Evolutionary conservation across 1,140 invertebrate species (phyloP).

Genomic region (Trachymyrmex septentrionalis): DNA sequence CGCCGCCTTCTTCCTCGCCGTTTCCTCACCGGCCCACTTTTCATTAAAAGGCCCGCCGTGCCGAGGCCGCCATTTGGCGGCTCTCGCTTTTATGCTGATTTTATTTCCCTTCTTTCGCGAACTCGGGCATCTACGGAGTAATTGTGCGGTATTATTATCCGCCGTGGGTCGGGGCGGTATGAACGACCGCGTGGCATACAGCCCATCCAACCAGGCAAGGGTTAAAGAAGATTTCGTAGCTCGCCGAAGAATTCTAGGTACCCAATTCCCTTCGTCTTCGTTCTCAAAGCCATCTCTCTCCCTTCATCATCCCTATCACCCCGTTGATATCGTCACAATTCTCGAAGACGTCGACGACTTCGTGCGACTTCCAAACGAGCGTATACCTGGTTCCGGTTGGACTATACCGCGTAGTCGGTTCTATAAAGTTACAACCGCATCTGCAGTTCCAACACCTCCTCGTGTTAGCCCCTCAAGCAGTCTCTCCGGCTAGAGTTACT

Average conservation of each 20-base stretch:
- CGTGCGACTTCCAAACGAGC: conserved; percentile 49
- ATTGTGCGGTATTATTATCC: conserved; percentile 84
- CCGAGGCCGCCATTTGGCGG: conserved; percentile 83
- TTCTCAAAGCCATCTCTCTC: neutral
- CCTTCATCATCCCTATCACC: neutral
- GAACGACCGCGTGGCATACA: conserved; percentile 80
- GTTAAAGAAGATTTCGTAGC: conserved; percentile 71
- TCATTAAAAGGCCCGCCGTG: conserved; percentile 85
- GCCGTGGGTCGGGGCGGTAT: conserved; percentile 61
- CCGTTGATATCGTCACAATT: neutral
- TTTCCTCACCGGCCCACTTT: conserved; percentile 73
- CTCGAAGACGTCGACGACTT: conserved; percentile 53
- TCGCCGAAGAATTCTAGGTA: conserved; percentile 44
- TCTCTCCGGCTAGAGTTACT: conserved; percentile 21
- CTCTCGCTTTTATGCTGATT: conserved; percentile 83
- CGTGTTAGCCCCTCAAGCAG: neutral
- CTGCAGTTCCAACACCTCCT: conserved; percentile 24
- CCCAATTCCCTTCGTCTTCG: neutral
- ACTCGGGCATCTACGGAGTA: conserved; percentile 79
- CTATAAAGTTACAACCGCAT: conserved; percentile 37
- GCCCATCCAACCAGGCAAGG: conserved; percentile 74
- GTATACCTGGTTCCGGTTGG: conserved; percentile 27
- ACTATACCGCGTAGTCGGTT: conserved; percentile 14
- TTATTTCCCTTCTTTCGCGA: conserved; percentile 83
- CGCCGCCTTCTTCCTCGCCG: conserved; percentile 45